A percentile compares a stretch with the other conserved stretches of the same genome.
These are phyloP conservation scores for Orthonychiurus folsomi DNA, from an alignment of 2,888 invertebrate genomes.

Conservation along the genomic window DNA sequence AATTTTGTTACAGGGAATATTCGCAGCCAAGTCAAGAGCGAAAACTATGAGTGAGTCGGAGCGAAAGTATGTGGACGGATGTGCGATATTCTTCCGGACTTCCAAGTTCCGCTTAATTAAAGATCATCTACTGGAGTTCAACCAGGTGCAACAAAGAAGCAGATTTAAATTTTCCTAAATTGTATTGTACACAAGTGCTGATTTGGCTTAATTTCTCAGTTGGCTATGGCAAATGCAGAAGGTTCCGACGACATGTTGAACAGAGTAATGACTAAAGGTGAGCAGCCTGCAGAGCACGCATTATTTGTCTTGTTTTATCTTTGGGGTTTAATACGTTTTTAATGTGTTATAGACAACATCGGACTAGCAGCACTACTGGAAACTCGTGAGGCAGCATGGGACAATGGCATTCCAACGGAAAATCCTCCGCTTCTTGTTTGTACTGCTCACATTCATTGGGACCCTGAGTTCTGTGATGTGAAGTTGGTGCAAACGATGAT, in stretches of 20 bases:
- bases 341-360: conserved; percentile 73
- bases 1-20: conserved; percentile 63
- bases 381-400: conserved; percentile 91
- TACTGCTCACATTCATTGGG: conserved; percentile 99
- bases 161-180: not conserved
- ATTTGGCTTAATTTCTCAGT: conserved; percentile 40
- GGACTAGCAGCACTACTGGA: conserved; percentile 89
- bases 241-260: conserved; percentile 97
- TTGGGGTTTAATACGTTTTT: not conserved
- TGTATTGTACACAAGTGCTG: not conserved
- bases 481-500: conserved; percentile 99
- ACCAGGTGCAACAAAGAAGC: no score
- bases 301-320: not conserved
- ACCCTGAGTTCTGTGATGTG: conserved; percentile 98
- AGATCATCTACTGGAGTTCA: conserved; percentile 95
- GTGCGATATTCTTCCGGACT: conserved; percentile 94
- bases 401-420: conserved; percentile 52
- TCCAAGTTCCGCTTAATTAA: conserved; percentile 90
- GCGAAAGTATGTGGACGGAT: conserved; percentile 95
- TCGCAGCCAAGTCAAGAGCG: conserved; percentile 94
- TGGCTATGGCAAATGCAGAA: conserved; percentile 97
- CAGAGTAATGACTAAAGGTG: conserved; percentile 86
- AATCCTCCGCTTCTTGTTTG: conserved; percentile 86
- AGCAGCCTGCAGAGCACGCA: no score
- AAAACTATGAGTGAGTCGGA: conserved; percentile 97